Evolutionary conservation across 2,797 vertebrate species (phyloP), one percentile per base, ranked within the genome.

Genomic region (Microctenopoma stevenorrisi): DNA sequence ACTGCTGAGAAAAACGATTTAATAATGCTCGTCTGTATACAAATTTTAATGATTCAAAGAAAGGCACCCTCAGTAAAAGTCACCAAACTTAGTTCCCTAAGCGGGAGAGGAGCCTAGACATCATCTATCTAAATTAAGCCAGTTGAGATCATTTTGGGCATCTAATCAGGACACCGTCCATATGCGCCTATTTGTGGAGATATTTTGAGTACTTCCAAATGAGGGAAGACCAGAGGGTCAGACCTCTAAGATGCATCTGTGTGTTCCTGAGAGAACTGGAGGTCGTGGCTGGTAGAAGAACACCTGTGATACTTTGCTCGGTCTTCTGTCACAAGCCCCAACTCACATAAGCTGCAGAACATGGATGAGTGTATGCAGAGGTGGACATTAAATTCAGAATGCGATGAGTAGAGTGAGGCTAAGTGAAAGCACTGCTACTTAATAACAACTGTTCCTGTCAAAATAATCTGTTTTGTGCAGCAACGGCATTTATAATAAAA

Each of bases 131-230:
- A 58, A 59, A 64, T 40, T 37, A 26, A 72, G 60, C 15, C 50
- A 53, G 56, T n/a, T 26, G 43, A 82, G 51, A 46, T 62, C 4
- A 60, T 71, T 69, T 62, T 38, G 22, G 25, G 42, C 38, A 43
- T 59, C 12, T 69, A 58, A 76, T 76, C 56, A 68, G 76, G 56
- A 64, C 58, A 79, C 38, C 47, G 50, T 50, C 54, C 30, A 38
- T 8, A 37, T 66, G 53, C 66, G 50, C 4, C 47, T 66, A 47
- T 49, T 30, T 71, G 62, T 64, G 30, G 25, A 62, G 53, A 61
- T 71, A 64, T 76, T 78, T 60, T 35, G 60, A 48, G 46, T 49
- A 53, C 40, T 53, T 43, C 62, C 67, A 57, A 38, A 14, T 40
- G 25, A 69, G 49, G 70, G 38, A 51, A 66, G 65, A 74, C 37